Base-by-base conservation (phyloP, 2,888 invertebrate species). In the Catocala nupta region DNA sequence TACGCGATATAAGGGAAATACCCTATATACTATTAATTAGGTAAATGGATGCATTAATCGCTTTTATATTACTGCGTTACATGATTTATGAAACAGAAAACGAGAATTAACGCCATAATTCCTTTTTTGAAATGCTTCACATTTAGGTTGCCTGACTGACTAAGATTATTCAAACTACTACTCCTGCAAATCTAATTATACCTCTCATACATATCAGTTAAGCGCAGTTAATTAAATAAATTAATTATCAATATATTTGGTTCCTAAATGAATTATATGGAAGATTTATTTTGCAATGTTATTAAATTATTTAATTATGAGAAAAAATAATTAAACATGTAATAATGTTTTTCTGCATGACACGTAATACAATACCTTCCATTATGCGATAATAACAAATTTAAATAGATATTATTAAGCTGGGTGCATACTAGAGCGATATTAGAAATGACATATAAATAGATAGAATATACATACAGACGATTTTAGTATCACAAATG, bases 281-380 rank as follows among this genome's bases (percentile, higher is more conserved):
- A 70, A 77, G 75, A 81, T 82, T 81, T 80, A 83, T 77, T 86
- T 87, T 87, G 84, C 84, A 81, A 82, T 78, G 77, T 80, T 78
- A 78, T 80, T 75, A 81, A 82, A 83, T 80, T 82, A 83, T 82
- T 80, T 80, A 81, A 51, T 10, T 51, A 11, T 71, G 72, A 65
- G 70, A 65, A 65, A 65, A 63, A 49, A 69, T 65, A 65, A 75
- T 66, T 72, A 75, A 66, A 63, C 68, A 70, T 66, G 55, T 68
- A 73, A 78, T 68, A 51, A 47, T 47, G 65, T 67, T 77, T 55
- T 74, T 71, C 65, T 68, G 73, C 76, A 76, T 77, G 70, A 77
- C 71, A 70, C 64, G 65, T 73, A 78, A 76, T 78, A 78, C 72
- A 81, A 43, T 84, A 89, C 89, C 91, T 91, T 92, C 90, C 92